Evolutionary conservation across 2,888 invertebrate genomes (phyloP), one percentile per base, ranked within the genome.

Genomic region (Eristalinus sepulchralis): DNA sequence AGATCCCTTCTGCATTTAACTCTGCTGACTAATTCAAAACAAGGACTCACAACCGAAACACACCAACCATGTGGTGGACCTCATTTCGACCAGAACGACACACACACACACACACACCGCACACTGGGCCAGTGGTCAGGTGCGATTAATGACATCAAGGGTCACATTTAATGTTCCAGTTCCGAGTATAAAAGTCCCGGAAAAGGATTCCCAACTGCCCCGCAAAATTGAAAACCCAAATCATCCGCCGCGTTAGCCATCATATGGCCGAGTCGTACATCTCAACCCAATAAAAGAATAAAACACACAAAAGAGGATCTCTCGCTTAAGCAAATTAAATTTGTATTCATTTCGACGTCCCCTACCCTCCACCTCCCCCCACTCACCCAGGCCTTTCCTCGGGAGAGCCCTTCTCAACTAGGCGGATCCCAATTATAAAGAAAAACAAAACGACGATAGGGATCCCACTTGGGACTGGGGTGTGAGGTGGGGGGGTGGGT

Each of bases 81-180:
- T 64, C 62, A 27, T 24, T 24, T 24, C 57, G 22, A 57, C 31
- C 57, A 27, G 22, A 53, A 72, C 17, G 22, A 24, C 22, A 59
- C n/a, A 27, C 33, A n/a, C 20, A 27, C 17, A 34, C n/a, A n/a
- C 20, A 13, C 11, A 10, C 17, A 13, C 67, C 17, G 53, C 13
- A 9, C 64, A 60, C 62, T 27, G 70, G 76, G 66, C 55, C 62
- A 31, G 63, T 60, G 62, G 72, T 68, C 85, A 81, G 85, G 85
- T 85, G 85, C 77, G 68, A 82, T 81, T 85, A 78, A 85, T 85
- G 68, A 68, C 68, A 73, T 64, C 81, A 85, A 77, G 81, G 81
- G 77, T 82, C 77, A 78, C 77, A 36, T 72, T 72, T 17, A 77
- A 68, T 68, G 59, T 71, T 62, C 67, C 36, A 72, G 36, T n/a